phyloP scores from a whole-genome alignment of 2,888 invertebrate genomes.

The Scaptomyza reducta region DNA sequence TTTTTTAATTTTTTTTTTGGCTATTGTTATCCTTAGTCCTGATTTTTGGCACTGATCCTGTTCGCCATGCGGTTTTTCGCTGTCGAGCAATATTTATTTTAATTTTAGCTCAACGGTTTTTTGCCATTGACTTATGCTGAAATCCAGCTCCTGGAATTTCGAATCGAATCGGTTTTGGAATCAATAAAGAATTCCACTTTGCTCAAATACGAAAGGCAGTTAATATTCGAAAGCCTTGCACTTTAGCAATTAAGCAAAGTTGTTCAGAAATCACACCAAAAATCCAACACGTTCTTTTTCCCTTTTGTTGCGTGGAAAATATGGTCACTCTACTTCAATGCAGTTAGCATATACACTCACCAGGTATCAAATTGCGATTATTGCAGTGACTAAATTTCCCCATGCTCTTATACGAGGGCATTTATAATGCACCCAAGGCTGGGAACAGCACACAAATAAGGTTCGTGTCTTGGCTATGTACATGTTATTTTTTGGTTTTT shows the following conservation, averaged over 20 bases:
- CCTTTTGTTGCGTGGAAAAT: neutral
- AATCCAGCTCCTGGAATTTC: no score
- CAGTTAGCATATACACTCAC: neutral
- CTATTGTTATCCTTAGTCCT: constrained; percentile 36
- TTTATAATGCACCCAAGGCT: no score
- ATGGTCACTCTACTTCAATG: neutral
- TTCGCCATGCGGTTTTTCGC: constrained; percentile 35
- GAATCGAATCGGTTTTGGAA: no score
- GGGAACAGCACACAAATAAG: no score
- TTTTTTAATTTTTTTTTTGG: constrained; percentile 21
- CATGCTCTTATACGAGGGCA: neutral
- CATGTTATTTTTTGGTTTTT: no score
- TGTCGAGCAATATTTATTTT: constrained; percentile 48
- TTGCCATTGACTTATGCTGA: no score
- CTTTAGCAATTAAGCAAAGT: no score
- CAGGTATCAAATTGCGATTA: neutral
- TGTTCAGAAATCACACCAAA: neutral
- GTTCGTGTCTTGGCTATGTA: no score
- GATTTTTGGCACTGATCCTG: constrained; percentile 42
- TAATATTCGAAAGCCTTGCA: no score
- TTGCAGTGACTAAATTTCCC: neutral
- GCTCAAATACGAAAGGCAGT: no score
- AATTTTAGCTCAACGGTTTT: constrained; percentile 39
- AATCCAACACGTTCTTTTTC: neutral
- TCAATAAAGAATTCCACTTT: no score